Conservation (phyloP, 2,888 invertebrate genomes). For the Eudasyphora cyanicolor region DNA sequence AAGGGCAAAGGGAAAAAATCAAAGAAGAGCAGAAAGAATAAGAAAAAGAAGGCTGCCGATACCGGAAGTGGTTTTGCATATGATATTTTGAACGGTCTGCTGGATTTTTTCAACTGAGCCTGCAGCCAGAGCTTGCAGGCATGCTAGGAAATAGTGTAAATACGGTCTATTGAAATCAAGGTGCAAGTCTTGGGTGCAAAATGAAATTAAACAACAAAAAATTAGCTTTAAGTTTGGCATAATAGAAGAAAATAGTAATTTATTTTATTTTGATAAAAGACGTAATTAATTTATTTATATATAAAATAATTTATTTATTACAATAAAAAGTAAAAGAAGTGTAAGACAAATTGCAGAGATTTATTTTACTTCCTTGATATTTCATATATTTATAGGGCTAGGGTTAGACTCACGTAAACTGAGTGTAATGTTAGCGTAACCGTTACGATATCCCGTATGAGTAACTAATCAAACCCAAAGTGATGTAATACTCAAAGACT, state of each 20-base stretch:
- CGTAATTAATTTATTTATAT: conserved; percentile 44
- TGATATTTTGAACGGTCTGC: conserved; percentile 75
- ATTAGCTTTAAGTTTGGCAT: conserved; percentile 36
- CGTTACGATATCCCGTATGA: no score
- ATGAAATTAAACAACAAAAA: not conserved
- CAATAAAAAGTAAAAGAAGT: conserved; percentile 18
- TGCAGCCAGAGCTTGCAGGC: conserved; percentile 70
- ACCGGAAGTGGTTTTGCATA: conserved; percentile 71
- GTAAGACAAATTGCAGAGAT: not conserved
- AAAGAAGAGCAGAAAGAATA: conserved; percentile 75
- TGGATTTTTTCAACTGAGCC: conserved; percentile 78
- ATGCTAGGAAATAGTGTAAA: conserved; percentile 75
- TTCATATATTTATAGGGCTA: no score
- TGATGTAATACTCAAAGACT: no score
- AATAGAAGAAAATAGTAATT: conserved; percentile 14
- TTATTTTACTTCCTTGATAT: no score
- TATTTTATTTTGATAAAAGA: conserved; percentile 32
- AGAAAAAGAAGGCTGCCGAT: conserved; percentile 75
- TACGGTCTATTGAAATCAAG: conserved; percentile 70
- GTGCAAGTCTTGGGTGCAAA: not conserved
- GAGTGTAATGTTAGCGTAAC: no score
- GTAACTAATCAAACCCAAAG: no score
- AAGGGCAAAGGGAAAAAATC: conserved; percentile 71
- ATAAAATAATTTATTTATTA: conserved; percentile 53
- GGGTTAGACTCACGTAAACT: no score